Percentiles rank a stretch among this genome's conserved stretches.
Conservation (phyloP, 2,113 vertebrate genomes). For the Triplophysa siluroides region DNA sequence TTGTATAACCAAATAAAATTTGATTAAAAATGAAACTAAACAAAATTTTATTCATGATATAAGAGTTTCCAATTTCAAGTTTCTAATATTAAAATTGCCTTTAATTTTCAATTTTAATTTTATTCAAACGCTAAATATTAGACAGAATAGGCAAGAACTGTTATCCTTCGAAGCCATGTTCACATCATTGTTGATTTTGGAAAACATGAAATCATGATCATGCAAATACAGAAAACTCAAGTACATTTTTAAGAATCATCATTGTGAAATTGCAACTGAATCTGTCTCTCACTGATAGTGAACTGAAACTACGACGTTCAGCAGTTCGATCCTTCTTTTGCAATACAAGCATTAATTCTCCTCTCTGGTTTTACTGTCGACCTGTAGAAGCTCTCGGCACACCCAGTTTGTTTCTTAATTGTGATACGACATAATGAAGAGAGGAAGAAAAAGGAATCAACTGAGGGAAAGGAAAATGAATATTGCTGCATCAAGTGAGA, state of each 20-base stretch:
- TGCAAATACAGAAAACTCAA: not conserved
- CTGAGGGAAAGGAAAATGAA: slow-evolving; percentile 18
- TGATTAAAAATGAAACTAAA: no score
- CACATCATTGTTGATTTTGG: no score
- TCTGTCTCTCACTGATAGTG: slow-evolving; percentile 29
- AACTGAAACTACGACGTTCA: slow-evolving; percentile 55
- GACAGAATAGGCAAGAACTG: no score
- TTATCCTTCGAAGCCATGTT: no score
- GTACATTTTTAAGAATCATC: not conserved
- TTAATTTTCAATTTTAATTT: no score
- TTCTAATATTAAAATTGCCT: no score
- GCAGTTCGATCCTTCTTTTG: slow-evolving; percentile 44
- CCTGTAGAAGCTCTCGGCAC: slow-evolving; percentile 65
- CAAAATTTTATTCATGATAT: no score
- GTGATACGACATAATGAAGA: slow-evolving; percentile 35
- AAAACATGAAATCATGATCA: not conserved
- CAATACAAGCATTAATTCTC: slow-evolving; percentile 30
- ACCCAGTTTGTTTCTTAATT: slow-evolving; percentile 48
- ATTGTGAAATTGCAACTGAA: slow-evolving; percentile 2
- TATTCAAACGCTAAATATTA: no score
- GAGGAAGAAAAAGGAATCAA: slow-evolving; percentile 63
- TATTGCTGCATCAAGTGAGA: slow-evolving; percentile 48
- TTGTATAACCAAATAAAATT: no score
- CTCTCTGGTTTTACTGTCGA: slow-evolving; percentile 54
- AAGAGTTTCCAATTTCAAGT: no score